These are phyloP conservation scores for Xerus inauris DNA, from an alignment of 2,113 vertebrate species.

Conservation along the genomic window DNA sequence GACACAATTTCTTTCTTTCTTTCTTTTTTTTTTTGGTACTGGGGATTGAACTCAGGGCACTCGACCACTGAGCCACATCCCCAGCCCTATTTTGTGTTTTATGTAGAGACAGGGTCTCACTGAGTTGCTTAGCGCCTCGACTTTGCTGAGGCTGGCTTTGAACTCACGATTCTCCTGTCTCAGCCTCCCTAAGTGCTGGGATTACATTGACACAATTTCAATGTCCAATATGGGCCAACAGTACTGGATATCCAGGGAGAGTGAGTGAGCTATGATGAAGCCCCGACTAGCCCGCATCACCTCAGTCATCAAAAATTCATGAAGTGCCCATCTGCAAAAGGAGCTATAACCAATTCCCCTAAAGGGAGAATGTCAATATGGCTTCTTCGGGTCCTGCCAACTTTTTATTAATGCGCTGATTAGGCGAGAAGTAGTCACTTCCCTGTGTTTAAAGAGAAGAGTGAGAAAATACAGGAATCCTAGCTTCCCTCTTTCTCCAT, in stretches of 20 bases:
- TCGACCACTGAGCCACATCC: too few relatives aligned
- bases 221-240: neutral
- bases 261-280: neutral
- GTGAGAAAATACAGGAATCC: neutral
- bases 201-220: too few relatives aligned
- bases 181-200: too few relatives aligned
- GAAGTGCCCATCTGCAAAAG: neutral
- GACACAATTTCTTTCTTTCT: neutral
- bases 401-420: conserved; percentile 33
- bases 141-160: too few relatives aligned
- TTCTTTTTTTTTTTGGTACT: too few relatives aligned
- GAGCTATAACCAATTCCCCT: neutral
- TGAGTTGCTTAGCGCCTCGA: too few relatives aligned
- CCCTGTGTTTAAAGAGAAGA: conserved; percentile 23
- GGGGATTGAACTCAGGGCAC: too few relatives aligned
- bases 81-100: too few relatives aligned
- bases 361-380: neutral
- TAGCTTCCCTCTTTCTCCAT: neutral
- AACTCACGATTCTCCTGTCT: too few relatives aligned
- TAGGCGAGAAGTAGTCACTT: conserved; percentile 48
- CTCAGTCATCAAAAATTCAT: neutral
- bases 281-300: accelerated
- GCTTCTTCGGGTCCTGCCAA: neutral
- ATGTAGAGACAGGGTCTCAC: too few relatives aligned
- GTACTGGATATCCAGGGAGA: accelerated